Conservation (phyloP, 2,797 vertebrate species). For the Gouania willdenowi region DNA sequence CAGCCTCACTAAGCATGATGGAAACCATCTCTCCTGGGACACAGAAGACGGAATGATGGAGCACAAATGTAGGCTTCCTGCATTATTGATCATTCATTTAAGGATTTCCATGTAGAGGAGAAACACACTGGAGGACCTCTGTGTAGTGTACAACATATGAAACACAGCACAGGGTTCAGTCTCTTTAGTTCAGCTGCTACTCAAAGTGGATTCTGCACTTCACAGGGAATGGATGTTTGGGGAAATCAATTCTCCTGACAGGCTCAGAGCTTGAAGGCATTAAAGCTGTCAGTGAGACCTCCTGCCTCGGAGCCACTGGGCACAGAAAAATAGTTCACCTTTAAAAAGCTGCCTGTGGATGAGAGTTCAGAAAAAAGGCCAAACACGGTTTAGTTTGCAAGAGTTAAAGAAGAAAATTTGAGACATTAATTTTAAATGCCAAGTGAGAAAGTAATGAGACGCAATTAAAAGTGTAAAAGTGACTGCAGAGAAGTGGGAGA, state of each 20-base stretch:
- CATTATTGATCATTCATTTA: constrained; percentile 49
- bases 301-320: not conserved
- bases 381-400: not conserved
- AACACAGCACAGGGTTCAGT: constrained; percentile 4
- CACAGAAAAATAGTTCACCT: not conserved
- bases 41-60: not conserved
- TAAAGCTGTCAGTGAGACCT: constrained; percentile 35
- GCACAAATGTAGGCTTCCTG: constrained; percentile 24
- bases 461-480: not conserved
- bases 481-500: constrained; percentile 1
- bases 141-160: constrained; percentile 14
- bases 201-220: constrained; percentile 12
- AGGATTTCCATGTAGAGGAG: constrained; percentile 31
- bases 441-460: not conserved
- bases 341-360: not conserved
- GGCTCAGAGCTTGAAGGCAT: constrained; percentile 6
- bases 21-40: constrained; percentile 20
- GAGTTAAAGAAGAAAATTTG: not conserved
- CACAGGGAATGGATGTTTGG: too few relatives aligned
- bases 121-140: too few relatives aligned
- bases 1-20: constrained; percentile 8
- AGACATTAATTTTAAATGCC: constrained; percentile 1
- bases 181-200: not conserved
- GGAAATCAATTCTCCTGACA: constrained; percentile 4
- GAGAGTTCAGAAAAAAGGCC: not conserved